A percentile compares a stretch with the other conserved stretches of the same genome.
phyloP scores from a whole-genome alignment of 2,888 invertebrate genomes.

The Thymelicus acteon region DNA sequence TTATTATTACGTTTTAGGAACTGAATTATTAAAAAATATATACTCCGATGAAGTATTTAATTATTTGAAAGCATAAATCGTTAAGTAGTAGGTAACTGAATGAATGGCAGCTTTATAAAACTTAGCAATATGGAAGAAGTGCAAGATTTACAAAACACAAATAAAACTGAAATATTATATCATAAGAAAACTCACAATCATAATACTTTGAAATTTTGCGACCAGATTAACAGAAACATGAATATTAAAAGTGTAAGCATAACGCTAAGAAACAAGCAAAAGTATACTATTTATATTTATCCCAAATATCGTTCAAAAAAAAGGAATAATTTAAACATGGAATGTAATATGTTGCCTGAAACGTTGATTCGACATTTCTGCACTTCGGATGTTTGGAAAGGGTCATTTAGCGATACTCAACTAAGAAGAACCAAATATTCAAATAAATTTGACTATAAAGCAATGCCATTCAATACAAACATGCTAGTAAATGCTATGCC shows the following conservation, averaged over 20 bases:
- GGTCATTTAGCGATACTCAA: neutral
- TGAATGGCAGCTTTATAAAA: neutral
- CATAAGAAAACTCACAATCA: neutral
- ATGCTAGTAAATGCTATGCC: conserved; percentile 2
- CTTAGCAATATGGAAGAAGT: neutral
- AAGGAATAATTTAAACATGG: neutral
- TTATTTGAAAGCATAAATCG: neutral
- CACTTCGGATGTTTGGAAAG: neutral
- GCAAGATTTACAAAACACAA: neutral
- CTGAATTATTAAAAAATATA: neutral
- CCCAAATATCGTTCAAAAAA: conserved; percentile 1
- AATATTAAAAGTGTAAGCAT: conserved; percentile 22
- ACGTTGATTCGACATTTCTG: neutral
- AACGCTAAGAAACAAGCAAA: conserved; percentile 22
- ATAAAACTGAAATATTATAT: neutral
- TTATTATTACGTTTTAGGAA: too few species aligned
- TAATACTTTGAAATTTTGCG: neutral
- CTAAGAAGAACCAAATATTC: neutral
- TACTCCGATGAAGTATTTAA: neutral
- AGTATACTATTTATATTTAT: conserved; percentile 20
- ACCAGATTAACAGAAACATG: neutral
- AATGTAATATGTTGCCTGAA: neutral
- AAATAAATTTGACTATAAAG: neutral
- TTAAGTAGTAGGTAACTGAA: neutral
- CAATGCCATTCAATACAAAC: conserved; percentile 6